A percentile compares a stretch with the other conserved stretches of the same genome.
Evolutionary conservation across 1,140 invertebrate genomes (phyloP).

Genomic region (Drosophila equinoxialis): DNA sequence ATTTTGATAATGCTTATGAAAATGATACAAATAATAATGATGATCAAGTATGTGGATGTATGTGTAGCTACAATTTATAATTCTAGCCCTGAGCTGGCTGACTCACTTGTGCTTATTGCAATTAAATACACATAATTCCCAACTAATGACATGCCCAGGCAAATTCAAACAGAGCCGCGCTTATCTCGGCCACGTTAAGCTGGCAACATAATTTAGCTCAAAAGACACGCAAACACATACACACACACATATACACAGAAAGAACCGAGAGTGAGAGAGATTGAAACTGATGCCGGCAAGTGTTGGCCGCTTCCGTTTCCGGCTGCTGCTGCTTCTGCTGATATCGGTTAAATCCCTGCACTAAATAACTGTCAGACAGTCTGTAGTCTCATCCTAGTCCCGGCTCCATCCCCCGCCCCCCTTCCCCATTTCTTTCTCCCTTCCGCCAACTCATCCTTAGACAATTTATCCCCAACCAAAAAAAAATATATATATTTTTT

Average conservation of each 20-base stretch:
- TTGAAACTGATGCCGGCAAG: constrained; percentile 40
- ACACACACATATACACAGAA: not conserved
- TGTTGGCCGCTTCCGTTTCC: constrained; percentile 70
- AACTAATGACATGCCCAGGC: constrained; percentile 51
- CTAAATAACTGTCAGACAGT: constrained; percentile 67
- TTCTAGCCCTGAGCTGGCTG: constrained; percentile 4
- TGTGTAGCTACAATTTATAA: not conserved
- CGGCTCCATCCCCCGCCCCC: not conserved
- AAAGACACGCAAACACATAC: constrained; percentile 35
- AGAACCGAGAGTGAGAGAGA: constrained; percentile 3
- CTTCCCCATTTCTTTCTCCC: not conserved
- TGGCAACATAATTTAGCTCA: constrained; percentile 63
- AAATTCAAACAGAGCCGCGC: constrained; percentile 49
- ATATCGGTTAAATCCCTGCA: constrained; percentile 67
- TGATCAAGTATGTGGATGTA: not conserved
- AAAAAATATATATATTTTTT: constrained; percentile 1
- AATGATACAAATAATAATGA: not conserved
- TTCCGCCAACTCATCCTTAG: constrained; percentile 16
- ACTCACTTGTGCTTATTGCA: constrained; percentile 50
- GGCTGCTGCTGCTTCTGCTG: constrained; percentile 37
- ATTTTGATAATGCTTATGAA: not conserved
- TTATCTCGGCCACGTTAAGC: constrained; percentile 64
- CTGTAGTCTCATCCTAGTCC: constrained; percentile 7
- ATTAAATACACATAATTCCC: constrained; percentile 66
- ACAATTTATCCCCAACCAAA: constrained; percentile 32